Evolutionary conservation across 2,888 invertebrate genomes (phyloP).

Genomic region (Flexamia atlantica): DNA sequence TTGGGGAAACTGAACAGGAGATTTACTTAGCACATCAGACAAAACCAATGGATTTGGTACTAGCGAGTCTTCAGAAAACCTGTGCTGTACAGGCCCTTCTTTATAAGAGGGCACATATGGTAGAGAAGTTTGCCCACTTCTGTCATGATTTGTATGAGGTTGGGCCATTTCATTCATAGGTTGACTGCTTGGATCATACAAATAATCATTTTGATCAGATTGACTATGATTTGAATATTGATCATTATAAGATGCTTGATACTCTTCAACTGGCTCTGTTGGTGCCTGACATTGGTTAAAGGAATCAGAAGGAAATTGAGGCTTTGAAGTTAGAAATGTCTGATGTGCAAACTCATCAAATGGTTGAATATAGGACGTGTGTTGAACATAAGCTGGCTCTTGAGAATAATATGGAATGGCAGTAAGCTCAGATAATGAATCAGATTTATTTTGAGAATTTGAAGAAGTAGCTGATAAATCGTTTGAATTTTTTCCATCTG

Average conservation of each 20-base stretch:
- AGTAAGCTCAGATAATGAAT: not conserved
- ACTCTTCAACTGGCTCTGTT: slow-evolving; percentile 31
- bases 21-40: slow-evolving; percentile 10
- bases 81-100: slow-evolving; percentile 19
- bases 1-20: not conserved
- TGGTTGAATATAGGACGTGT: slow-evolving; percentile 34
- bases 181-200: not conserved
- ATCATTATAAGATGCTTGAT: slow-evolving; percentile 19
- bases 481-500: not conserved
- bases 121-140: not conserved
- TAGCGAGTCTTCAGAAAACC: slow-evolving; percentile 32
- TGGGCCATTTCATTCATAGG: slow-evolving; percentile 4
- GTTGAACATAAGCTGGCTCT: slow-evolving; percentile 50
- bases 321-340: not conserved
- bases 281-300: not conserved
- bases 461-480: not conserved
- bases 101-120: not conserved
- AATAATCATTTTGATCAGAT: not conserved
- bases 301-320: not conserved
- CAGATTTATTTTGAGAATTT: slow-evolving; percentile 12
- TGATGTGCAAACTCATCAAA: not conserved
- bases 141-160: not conserved
- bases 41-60: slow-evolving; percentile 51
- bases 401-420: slow-evolving; percentile 42
- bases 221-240: not conserved